A percentile compares a stretch with the other conserved stretches of the same genome.
Conservation (phyloP, 2,888 invertebrate genomes). For the Mythimna impura region DNA sequence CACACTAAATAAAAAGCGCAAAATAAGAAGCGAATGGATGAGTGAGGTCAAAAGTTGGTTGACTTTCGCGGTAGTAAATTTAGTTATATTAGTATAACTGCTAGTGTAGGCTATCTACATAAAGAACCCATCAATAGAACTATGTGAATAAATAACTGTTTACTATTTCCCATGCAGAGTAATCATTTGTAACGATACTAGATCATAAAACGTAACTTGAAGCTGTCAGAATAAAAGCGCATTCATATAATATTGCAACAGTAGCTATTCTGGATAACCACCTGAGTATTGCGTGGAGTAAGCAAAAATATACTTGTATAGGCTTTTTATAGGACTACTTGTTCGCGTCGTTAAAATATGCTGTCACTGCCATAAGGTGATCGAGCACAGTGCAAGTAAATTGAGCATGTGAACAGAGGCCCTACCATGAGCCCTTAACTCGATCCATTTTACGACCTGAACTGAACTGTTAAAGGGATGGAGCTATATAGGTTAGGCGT, state of each 20-base stretch:
- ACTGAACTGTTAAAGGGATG: no score
- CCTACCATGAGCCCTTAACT: no score
- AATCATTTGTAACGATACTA: conserved; percentile 11
- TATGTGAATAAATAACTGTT: background rate
- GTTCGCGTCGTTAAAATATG: conserved; percentile 4
- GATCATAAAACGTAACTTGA: conserved; percentile 38
- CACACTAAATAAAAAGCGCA: no score
- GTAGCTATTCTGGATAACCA: conserved; percentile 16
- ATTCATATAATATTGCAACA: conserved; percentile 12
- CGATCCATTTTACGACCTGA: no score
- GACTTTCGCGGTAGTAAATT: no score
- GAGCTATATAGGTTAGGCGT: no score
- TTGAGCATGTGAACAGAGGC: background rate
- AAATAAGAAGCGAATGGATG: no score
- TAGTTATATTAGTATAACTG: no score
- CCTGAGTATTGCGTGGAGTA: conserved; percentile 25
- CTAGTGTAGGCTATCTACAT: background rate
- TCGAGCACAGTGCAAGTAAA: background rate
- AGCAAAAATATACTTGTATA: conserved; percentile 7
- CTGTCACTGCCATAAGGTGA: background rate
- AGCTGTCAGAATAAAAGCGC: background rate
- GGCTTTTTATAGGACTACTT: conserved; percentile 8
- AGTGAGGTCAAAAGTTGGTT: no score
- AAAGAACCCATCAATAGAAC: background rate
- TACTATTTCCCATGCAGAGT: conserved; percentile 24